Evolutionary conservation across 2,888 invertebrate genomes (phyloP).

Genomic region (Netelia inedita): DNA sequence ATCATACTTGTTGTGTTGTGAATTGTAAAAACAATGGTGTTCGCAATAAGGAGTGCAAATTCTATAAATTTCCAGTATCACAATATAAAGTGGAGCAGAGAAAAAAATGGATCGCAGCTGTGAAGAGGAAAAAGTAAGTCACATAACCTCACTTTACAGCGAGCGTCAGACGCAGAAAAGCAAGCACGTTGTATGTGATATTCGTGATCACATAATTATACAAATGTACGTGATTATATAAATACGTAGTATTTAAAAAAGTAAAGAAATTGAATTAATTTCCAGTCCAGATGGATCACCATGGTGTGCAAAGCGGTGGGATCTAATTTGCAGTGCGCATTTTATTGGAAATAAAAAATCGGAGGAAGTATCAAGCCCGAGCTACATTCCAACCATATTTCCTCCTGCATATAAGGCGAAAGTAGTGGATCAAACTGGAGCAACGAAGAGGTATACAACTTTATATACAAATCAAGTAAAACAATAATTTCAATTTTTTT

Average conservation of each 20-base stretch:
- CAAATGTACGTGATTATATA: conserved; percentile 18
- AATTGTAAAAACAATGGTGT: too few species aligned
- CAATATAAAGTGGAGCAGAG: conserved; percentile 31
- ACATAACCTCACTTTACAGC: conserved; percentile 28
- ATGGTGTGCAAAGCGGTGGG: too few species aligned
- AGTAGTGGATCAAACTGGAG: conserved; percentile 24
- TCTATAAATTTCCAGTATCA: conserved; percentile 16
- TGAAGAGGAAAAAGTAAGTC: conserved; percentile 31
- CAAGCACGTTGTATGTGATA: conserved; percentile 28
- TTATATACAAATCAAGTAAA: conserved; percentile 28
- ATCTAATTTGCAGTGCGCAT: conserved; percentile 44
- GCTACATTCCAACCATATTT: too few species aligned
- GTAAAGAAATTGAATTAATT: conserved; percentile 7
- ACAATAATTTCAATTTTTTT: conserved; percentile 18
- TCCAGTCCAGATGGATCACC: too few species aligned
- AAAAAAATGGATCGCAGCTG: conserved; percentile 34
- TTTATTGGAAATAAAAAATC: conserved; percentile 55
- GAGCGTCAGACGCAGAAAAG: conserved; percentile 21
- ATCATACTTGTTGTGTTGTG: conserved; percentile 35
- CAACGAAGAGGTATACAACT: conserved; percentile 28
- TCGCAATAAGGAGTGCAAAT: conserved; percentile 1
- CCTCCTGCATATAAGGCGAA: conserved; percentile 38
- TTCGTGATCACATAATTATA: conserved; percentile 24
- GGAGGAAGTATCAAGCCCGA: conserved; percentile 34
- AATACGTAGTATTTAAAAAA: conserved; percentile 32